Conservation (phyloP, 2,888 invertebrate genomes). For the Trilocha varians region DNA sequence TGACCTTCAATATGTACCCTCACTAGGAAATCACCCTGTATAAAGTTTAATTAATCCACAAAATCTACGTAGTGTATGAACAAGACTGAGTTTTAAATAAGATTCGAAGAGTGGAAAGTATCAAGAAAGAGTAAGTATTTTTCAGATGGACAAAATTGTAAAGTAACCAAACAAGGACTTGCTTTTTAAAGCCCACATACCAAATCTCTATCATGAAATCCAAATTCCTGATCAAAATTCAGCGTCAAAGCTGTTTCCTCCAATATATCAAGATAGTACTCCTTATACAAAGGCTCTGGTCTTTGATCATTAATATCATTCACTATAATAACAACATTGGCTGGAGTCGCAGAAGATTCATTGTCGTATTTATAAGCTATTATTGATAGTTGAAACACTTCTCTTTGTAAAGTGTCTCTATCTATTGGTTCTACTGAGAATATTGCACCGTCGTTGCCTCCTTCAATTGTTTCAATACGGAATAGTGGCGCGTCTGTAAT, state of each 20-base stretch:
- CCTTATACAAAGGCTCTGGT: conserved; percentile 61
- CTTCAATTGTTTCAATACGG: conserved; percentile 37
- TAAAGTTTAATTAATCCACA: too few relatives aligned
- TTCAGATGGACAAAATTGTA: too few relatives aligned
- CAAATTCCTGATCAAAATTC: conserved; percentile 55
- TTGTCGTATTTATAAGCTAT: conserved; percentile 60
- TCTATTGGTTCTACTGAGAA: conserved; percentile 54
- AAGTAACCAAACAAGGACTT: too few relatives aligned
- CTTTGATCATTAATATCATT: conserved; percentile 78
- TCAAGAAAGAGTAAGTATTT: too few relatives aligned
- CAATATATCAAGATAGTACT: conserved; percentile 46
- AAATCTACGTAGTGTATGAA: too few relatives aligned
- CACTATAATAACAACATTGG: conserved; percentile 57
- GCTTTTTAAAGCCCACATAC: too few relatives aligned
- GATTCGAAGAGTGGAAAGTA: too few relatives aligned
- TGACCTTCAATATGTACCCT: too few relatives aligned
- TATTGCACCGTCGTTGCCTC: conserved; percentile 38
- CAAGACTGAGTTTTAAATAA: too few relatives aligned
- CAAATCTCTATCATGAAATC: conserved; percentile 69
- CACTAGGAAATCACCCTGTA: too few relatives aligned
- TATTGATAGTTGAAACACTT: conserved; percentile 58
- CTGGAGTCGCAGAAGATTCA: conserved; percentile 32
- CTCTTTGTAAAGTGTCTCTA: conserved; percentile 53
- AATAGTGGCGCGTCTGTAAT: conserved; percentile 53
- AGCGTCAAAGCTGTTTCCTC: conserved; percentile 71